Percentiles rank a stretch among this genome's conserved stretches.
phyloP scores from a whole-genome alignment of 2,888 invertebrate species.

The Agrilus biguttatus region DNA sequence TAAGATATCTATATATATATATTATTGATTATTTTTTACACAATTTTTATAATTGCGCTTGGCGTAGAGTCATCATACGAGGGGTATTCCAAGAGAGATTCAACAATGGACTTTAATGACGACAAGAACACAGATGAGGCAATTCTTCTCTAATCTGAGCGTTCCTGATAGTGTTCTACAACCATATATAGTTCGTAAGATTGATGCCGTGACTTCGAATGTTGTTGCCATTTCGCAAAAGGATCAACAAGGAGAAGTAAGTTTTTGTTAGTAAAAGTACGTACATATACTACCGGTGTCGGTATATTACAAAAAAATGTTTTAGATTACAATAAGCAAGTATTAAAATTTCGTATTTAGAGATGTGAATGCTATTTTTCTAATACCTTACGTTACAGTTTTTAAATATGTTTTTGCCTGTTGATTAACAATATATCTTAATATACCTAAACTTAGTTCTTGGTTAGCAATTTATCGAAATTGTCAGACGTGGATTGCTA shows the following conservation, averaged over 20 bases:
- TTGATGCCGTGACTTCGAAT: conserved; percentile 16
- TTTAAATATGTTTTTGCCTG: no score
- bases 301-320: no score
- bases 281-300: neutral
- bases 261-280: conserved; percentile 1
- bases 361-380: no score
- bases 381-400: no score
- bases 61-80: conserved; percentile 19
- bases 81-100: conserved; percentile 22
- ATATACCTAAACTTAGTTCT: no score
- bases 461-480: no score
- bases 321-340: no score
- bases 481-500: no score
- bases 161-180: conserved; percentile 20
- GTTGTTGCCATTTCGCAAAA: conserved; percentile 13
- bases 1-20: conserved; percentile 14
- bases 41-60: neutral
- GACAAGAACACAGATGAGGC: conserved; percentile 19
- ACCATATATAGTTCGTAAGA: conserved; percentile 22
- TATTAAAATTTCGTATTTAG: no score
- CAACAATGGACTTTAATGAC: conserved; percentile 24
- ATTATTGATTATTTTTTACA: neutral
- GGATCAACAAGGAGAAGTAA: conserved; percentile 17
- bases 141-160: conserved; percentile 19
- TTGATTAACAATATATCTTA: no score